Evolutionary conservation across 2,797 vertebrate species (phyloP), one percentile per base, ranked within the genome.

Genomic region (Rhyacichthys aspro): DNA sequence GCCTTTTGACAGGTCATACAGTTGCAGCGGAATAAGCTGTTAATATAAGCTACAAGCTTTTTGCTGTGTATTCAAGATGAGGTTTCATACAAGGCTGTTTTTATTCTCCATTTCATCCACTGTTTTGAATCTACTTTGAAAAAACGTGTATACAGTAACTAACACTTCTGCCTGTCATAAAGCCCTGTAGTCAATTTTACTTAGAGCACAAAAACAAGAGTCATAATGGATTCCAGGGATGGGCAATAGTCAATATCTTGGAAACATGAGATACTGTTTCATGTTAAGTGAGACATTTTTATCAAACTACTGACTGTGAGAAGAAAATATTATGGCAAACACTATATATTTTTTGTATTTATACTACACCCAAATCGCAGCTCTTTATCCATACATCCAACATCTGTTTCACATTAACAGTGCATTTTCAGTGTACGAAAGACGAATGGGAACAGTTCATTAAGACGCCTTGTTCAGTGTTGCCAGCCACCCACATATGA

Each of bases 401-500:
- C 46, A 69, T 75, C 34, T 33, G 5, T 59, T 60, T 9, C 47
- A 53, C 52, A 15, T 63, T 53, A 23, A 43, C 55, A 41, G 70
- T 64, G 60, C 61, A 50, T 48, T 8, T 48, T 56, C 38, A 38
- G 42, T 43, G 63, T 63, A 37, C 19, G n/a, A n/a, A 14, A 69
- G 58, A 81, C 66, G 65, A 76, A 79, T 59, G 59, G 39, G 55
- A 84, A 32, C 70, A 15, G 67, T 89, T 89, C 15, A 58, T 90
- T 86, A 83, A 86, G 77, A 70, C 39, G 69, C 71, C 79, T 79
- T 74, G 67, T 82, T 81, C 69, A 70, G 53, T 56, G 70, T 75
- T 79, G 82, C 77, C 82, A 82, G 79, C 75, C 83, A 60, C 78
- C 82, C 87, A 83, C 83, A 79, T 87, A 82, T 73, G 87, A 91